phyloP scores from a whole-genome alignment of 2,888 invertebrate species.

The Eugnorisma glareosa region DNA sequence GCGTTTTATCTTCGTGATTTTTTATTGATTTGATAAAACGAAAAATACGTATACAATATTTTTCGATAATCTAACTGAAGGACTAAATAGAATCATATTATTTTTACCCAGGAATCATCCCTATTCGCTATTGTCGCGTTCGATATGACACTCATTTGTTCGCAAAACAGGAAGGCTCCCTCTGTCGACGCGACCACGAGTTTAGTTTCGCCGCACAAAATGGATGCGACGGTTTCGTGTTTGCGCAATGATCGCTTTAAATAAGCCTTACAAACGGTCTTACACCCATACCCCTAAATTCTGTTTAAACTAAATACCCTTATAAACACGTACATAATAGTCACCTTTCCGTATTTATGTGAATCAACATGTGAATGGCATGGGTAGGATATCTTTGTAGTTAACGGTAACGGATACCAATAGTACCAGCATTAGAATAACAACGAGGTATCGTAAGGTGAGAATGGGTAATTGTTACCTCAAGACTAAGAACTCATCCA shows the following conservation, averaged over 20 bases:
- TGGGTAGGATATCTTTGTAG: not conserved
- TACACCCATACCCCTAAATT: not conserved
- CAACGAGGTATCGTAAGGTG: not conserved
- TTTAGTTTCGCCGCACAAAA: not conserved
- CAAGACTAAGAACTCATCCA: not conserved
- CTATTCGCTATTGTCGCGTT: not conserved
- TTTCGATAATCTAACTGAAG: too few relatives aligned
- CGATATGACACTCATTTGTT: too few relatives aligned
- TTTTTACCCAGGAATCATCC: too few relatives aligned
- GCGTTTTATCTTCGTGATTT: too few relatives aligned
- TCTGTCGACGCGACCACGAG: not conserved
- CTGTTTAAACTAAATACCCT: slow-evolving; percentile 2
- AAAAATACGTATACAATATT: too few relatives aligned
- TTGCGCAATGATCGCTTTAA: not conserved
- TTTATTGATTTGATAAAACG: too few relatives aligned
- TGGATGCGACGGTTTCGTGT: not conserved
- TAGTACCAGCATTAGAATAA: not conserved
- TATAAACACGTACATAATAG: slow-evolving; percentile 4
- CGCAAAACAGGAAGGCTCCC: too few relatives aligned
- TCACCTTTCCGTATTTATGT: not conserved
- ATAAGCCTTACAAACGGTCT: not conserved
- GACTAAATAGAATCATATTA: too few relatives aligned
- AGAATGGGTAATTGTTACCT: not conserved
- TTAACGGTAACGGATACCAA: not conserved
- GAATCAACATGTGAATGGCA: not conserved